A percentile compares a stretch with the other conserved stretches of the same genome.
Evolutionary conservation across 2,113 vertebrate genomes (phyloP).

Genomic region (Ictalurus furcatus): DNA sequence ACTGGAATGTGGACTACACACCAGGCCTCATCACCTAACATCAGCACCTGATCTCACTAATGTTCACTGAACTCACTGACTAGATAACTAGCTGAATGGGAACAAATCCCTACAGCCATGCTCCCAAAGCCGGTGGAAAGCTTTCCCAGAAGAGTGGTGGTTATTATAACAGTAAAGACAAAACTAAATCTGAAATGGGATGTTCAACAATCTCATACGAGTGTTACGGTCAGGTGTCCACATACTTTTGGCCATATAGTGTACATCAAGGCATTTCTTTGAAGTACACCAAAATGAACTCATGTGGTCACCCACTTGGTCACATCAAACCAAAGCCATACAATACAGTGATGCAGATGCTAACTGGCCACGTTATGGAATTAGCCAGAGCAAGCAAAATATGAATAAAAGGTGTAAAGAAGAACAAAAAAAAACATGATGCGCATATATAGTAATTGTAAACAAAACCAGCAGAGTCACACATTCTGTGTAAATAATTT

Average conservation of each 20-base stretch:
- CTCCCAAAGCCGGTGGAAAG: not conserved
- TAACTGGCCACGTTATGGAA: not conserved
- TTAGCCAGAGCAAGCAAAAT: not conserved
- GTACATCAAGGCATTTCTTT: not conserved
- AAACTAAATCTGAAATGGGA: not conserved
- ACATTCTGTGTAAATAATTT: conserved; percentile 25
- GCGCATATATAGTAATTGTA: conserved; percentile 32
- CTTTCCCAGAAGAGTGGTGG: not conserved
- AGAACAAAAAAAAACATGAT: conserved; percentile 19
- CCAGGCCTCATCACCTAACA: not conserved
- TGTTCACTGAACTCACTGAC: not conserved
- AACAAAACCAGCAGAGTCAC: conserved; percentile 33
- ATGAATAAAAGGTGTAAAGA: not conserved
- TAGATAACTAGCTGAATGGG: not conserved
- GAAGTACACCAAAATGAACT: not conserved
- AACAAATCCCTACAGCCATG: not conserved
- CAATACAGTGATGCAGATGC: not conserved
- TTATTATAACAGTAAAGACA: not conserved
- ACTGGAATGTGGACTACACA: not conserved
- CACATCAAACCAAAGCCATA: not conserved
- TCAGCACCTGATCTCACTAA: not conserved
- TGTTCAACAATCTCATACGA: not conserved
- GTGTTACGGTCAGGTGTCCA: not conserved
- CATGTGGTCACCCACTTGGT: not conserved
- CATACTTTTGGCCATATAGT: not conserved